Evolutionary conservation across 2,113 vertebrate species (phyloP), one percentile per base, ranked within the genome.

Genomic region (Tricholaema leucomelas): DNA sequence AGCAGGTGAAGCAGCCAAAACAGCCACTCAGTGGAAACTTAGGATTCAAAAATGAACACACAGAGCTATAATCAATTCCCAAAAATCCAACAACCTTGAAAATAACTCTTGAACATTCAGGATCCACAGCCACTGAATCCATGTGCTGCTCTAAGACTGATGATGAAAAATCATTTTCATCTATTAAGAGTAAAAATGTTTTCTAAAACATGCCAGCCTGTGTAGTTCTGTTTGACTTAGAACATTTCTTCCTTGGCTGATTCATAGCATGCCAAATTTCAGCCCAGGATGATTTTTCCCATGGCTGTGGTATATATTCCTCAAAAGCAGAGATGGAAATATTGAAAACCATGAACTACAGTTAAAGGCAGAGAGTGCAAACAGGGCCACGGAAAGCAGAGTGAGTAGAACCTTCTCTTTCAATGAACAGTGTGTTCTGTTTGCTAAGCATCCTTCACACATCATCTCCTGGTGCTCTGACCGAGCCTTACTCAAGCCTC

Each of bases 231-330:
- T 86, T 92, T 92, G 50, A 91, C 74, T 93, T 55, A 66, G 40
- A 87, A 63, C 46, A 90, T 64, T 84, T 78, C 80, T 67, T 93
- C 90, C 65, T 94, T 93, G 77, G 66, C 81, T 91, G 60, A 40
- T 42, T 91, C 24, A 33, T 52, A n/a, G 15, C 73, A 87, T 30
- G 31, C 23, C 63, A 93, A n/a, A 58, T 85, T 93, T 92, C 70
- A 92, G 33, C 8, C 66, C 86, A 76, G 70, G 31, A 88, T 56
- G 73, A 85, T 15, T 87, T 88, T 95, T 44, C 90, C 88, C 90
- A 63, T 58, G 42, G 44, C 66, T 79, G 86, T 88, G 67, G n/a
- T 73, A 66, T 40, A 84, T 54, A 63, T 21, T 95, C 66, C 70
- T 90, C 77, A 92, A 91, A 88, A 95, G 90, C 59, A 81, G 61